Base-by-base conservation (phyloP, 2,797 vertebrate genomes). In the Eurystomus glaucurus region DNA sequence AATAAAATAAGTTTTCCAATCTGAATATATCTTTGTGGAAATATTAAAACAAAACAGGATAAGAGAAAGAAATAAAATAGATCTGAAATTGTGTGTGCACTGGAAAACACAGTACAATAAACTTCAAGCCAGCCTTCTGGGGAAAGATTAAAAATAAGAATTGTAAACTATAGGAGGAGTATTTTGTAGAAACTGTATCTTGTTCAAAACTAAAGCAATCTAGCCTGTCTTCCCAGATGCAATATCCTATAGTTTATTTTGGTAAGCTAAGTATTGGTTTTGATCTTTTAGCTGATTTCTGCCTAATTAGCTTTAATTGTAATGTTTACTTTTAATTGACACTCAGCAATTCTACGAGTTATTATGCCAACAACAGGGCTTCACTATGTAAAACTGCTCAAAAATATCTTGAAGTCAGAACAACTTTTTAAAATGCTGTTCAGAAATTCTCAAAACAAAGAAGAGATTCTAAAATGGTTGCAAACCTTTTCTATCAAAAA, bases 241-340 rank as follows among this genome's bases (percentile, higher is more conserved):
- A 81, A 50, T 78, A 78, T 87, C 68, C 74, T 64, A 66, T 25
- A 60, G 23, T 85, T 91, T 68, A 57, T 75, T 93, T 86, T 86
- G 21, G 20, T 71, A 68, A 51, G 11, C 33, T 87, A 95, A 90
- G 70, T 93, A 60, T 26, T 71, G 25, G 0, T 28, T 97, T 95
- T 96, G 92, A 96, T 94, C 62, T 90, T 89, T 68, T 52, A 79
- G 71, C 31, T 90, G 62, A 85, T 88, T 94, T 93, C 76, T 92
- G 57, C 81, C 77, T 95, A 93, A 82, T 70, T 72, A 84, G 85
- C 33, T 96, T 93, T 97, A 96, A 95, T 90, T 83, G 28, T 50
- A 77, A 77, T 75, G 31, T 89, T 94, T 92, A 58, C 35, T 91
- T 75, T 71, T 93, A 92, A 94, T 39, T 89, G 80, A 65, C 51